Percentiles rank a stretch among this genome's conserved stretches.
These are phyloP conservation scores for Cryptoblepharus egeriae DNA, from an alignment of 2,797 vertebrate species.

Conservation along the genomic window DNA sequence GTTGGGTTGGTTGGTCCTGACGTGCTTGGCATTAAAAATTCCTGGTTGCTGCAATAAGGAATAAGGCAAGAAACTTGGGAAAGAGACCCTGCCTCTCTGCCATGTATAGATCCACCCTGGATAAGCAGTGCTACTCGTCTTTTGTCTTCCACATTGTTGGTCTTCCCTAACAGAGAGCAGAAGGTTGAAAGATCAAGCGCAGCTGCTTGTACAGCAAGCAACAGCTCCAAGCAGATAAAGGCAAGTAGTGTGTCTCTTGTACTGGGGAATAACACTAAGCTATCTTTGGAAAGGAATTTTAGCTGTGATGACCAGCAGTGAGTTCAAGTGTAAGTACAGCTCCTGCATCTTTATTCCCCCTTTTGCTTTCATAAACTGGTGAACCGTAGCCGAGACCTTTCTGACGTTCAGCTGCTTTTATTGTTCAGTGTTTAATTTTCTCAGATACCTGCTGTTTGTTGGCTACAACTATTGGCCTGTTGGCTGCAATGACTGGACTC, in stretches of 20 bases:
- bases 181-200: constrained; percentile 40
- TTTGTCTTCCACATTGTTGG: constrained; percentile 57
- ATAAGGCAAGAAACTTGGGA: constrained; percentile 71
- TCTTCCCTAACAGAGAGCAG: constrained; percentile 48
- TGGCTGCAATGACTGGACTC: constrained; percentile 1
- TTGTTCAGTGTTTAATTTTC: constrained; percentile 28
- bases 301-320: constrained; percentile 42
- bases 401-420: constrained; percentile 18
- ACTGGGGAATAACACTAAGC: constrained; percentile 43
- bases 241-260: constrained; percentile 50
- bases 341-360: constrained; percentile 28
- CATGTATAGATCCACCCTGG: not conserved
- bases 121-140: constrained; percentile 44
- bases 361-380: constrained; percentile 45
- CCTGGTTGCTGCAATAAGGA: constrained; percentile 46
- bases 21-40: constrained; percentile 56
- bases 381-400: constrained; percentile 3
- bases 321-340: constrained; percentile 31
- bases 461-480: not conserved
- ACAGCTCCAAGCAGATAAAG: constrained; percentile 65
- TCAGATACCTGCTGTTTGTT: constrained; percentile 16
- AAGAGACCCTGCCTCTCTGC: not conserved
- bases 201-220: constrained; percentile 46
- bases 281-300: constrained; percentile 48
- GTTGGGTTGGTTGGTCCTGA: constrained; percentile 53